Evolutionary conservation across 2,797 vertebrate genomes (phyloP).

Genomic region (Scyliorhinus canicula): DNA sequence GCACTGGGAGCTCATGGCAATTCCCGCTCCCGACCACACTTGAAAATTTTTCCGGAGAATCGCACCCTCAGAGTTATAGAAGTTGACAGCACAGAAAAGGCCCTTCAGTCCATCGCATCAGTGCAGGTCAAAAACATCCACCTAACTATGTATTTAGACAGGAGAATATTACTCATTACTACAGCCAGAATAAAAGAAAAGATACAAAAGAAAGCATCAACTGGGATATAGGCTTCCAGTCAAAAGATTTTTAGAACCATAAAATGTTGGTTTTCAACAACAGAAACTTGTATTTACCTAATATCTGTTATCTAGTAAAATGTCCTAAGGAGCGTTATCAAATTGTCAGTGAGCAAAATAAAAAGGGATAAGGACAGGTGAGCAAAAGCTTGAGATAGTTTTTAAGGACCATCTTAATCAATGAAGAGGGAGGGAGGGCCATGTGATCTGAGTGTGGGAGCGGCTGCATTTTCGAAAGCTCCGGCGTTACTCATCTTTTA

Average conservation of each 20-base stretch:
- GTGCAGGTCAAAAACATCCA: too few species aligned
- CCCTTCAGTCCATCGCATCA: too few species aligned
- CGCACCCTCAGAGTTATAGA: too few species aligned
- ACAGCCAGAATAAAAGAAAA: not conserved
- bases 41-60: too few species aligned
- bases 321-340: not conserved
- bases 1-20: too few species aligned
- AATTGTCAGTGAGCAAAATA: not conserved
- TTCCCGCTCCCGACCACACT: too few species aligned
- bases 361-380: not conserved
- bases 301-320: not conserved
- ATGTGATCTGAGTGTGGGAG: too few species aligned
- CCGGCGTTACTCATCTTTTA: too few species aligned
- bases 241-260: not conserved
- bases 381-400: not conserved
- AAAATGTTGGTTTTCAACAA: not conserved
- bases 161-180: not conserved
- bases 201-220: not conserved
- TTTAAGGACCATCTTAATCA: not conserved
- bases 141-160: not conserved
- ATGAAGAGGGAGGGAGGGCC: too few species aligned
- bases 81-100: too few species aligned
- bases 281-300: not conserved
- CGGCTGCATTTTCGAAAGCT: too few species aligned
- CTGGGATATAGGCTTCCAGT: not conserved